Evolutionary conservation across 1,140 invertebrate genomes (phyloP), one percentile per base, ranked within the genome.

Genomic region (Hyles euphorbiae): DNA sequence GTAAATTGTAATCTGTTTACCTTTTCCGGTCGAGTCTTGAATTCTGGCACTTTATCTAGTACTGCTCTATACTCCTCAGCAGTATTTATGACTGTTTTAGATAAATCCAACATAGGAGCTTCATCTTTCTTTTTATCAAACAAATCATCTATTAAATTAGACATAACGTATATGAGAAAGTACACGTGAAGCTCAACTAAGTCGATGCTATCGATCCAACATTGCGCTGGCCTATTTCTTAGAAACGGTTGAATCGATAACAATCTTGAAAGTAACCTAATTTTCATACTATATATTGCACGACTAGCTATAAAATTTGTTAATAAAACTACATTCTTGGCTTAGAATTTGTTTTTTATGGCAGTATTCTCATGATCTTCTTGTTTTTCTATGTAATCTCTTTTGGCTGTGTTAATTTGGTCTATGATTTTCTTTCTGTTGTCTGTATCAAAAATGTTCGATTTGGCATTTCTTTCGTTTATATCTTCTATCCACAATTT

Each of bases 1-100:
- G 5, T 4, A 54, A 22, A 5, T 32, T 33, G 33, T 48, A 48
- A 34, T 33, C 57, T 49, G 12, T 53, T 54, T 87, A 95, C 94
- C 90, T 96, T 97, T 85, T 97, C 96, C 0, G 95, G 92, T 68
- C 95, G 93, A 53, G 97, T 96, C 88, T 96, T 96, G 72, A 95
- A 97, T 74, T 98, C 96, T 0, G 96, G 96, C 32, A 97, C 94
- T 86, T 95, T 95, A 66, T 97, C 95, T 69, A 95, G 90, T 32
- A 96, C 90, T 55, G 93, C 92, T 65, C 94, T 92, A 68, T 96
- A 96, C 75, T 98, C 96, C 72, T 97, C 95, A 63, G 93, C 92
- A 11, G 92, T 93, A 64, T 92, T 94, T 45, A 92, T 92, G 3
- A 93, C 92, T n/a, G 92, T 91, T 82, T 95, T 94, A 53, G 95